These are phyloP conservation scores for Drosophila ezoana DNA, from an alignment of 2,888 invertebrate species.

Conservation along the genomic window DNA sequence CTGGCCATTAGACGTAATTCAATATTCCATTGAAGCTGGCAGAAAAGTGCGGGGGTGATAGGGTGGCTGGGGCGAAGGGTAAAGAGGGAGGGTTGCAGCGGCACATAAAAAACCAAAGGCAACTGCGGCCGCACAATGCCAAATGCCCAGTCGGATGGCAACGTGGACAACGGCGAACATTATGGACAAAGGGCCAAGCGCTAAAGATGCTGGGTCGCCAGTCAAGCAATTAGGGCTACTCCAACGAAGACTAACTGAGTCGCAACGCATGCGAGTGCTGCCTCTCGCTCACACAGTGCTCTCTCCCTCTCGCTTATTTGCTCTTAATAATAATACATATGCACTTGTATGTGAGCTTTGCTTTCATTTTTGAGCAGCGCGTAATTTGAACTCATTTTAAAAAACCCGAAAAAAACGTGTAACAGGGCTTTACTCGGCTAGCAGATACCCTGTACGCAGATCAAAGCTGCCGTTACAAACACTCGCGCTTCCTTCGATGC, in stretches of 20 bases:
- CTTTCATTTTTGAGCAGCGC: slow-evolving; percentile 52
- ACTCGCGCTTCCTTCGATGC: no score
- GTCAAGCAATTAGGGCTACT: slow-evolving; percentile 70
- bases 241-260: slow-evolving; percentile 54
- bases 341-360: slow-evolving; percentile 16
- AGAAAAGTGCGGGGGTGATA: slow-evolving; percentile 14
- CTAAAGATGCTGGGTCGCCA: slow-evolving; percentile 31
- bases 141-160: slow-evolving; percentile 44
- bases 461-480: no score
- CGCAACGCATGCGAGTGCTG: slow-evolving; percentile 38
- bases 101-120: slow-evolving; percentile 31
- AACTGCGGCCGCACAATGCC: slow-evolving; percentile 42
- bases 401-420: neutral
- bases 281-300: neutral
- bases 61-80: neutral
- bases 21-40: slow-evolving; percentile 71
- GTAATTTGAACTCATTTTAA: slow-evolving; percentile 60
- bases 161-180: slow-evolving; percentile 28
- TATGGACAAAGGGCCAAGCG: slow-evolving; percentile 42
- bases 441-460: no score
- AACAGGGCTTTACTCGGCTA: no score
- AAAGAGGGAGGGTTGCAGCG: neutral
- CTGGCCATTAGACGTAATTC: slow-evolving; percentile 75
- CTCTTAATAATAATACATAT: neutral
- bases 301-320: slow-evolving; percentile 1